A percentile compares a stretch with the other conserved stretches of the same genome.
phyloP scores from a whole-genome alignment of 2,797 vertebrate species.

The Artibeus lituratus region DNA sequence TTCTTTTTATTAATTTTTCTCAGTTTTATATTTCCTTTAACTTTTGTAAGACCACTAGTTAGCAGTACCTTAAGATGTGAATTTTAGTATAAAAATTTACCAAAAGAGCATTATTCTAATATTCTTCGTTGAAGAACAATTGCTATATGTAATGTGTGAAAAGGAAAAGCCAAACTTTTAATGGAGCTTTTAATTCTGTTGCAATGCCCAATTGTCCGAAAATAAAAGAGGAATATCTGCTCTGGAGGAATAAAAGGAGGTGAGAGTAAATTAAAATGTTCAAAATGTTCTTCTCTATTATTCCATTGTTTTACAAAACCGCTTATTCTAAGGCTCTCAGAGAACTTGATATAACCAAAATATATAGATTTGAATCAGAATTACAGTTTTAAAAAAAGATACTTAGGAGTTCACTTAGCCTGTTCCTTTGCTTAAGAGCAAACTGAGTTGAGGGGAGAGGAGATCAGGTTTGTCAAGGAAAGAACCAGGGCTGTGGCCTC shows the following conservation, averaged over 20 bases:
- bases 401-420: background rate
- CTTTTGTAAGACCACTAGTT: background rate
- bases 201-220: background rate
- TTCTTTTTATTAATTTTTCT: background rate
- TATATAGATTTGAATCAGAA: background rate
- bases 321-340: background rate
- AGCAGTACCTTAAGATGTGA: background rate
- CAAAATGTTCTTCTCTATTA: background rate
- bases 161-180: background rate
- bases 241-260: background rate
- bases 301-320: background rate
- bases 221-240: background rate
- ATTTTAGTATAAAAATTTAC: background rate
- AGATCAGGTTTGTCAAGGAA: background rate
- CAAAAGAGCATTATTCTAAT: background rate
- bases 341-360: background rate
- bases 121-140: background rate
- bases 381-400: background rate
- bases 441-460: background rate
- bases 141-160: background rate
- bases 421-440: background rate
- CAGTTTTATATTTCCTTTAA: background rate
- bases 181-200: background rate
- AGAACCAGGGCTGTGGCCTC: background rate
- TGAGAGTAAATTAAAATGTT: background rate